These are phyloP conservation scores for Triplophysa siluroides DNA, from an alignment of 2,113 vertebrate species.

Conservation along the genomic window DNA sequence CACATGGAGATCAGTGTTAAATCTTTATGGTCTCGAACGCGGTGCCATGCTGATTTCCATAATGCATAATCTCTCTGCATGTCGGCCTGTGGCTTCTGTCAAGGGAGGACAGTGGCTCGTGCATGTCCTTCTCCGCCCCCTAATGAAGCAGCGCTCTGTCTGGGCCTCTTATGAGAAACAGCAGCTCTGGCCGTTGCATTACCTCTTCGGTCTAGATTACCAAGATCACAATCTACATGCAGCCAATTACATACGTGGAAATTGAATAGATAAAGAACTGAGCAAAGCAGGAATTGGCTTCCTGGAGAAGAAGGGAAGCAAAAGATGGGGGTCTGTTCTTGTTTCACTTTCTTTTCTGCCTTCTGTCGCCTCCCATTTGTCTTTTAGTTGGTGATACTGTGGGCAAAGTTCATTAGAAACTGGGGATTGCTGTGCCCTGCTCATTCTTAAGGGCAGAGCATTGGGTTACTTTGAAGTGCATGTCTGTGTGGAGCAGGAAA, in stretches of 20 bases:
- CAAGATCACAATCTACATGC: constrained; percentile 58
- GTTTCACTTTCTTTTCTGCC: constrained; percentile 36
- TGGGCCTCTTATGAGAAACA: constrained; percentile 43
- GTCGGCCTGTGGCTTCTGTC: constrained; percentile 56
- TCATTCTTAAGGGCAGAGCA: neutral
- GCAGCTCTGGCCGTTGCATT: constrained; percentile 40
- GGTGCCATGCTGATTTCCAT: constrained; percentile 76
- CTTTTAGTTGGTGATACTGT: constrained; percentile 17
- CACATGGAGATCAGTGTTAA: constrained; percentile 76
- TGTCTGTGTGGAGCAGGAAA: neutral
- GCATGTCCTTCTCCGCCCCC: constrained; percentile 26
- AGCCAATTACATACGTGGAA: constrained; percentile 62
- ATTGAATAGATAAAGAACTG: constrained; percentile 57
- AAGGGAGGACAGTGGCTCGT: constrained; percentile 51
- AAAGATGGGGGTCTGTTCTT: constrained; percentile 45
- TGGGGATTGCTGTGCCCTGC: neutral
- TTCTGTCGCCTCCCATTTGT: constrained; percentile 17
- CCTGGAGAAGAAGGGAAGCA: constrained; percentile 39
- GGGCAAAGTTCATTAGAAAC: neutral
- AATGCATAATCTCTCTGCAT: constrained; percentile 67
- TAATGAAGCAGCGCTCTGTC: constrained; percentile 45
- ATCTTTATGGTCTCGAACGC: constrained; percentile 79
- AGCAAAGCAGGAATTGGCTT: constrained; percentile 40
- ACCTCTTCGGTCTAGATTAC: constrained; percentile 54
- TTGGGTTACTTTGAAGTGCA: neutral